Evolutionary conservation across 30 jellyfish, hydroid and myxozoan genomes (phyloP), one percentile per base, ranked within the genome.

Genomic region (Calvadosia cruxmelitensis): DNA sequence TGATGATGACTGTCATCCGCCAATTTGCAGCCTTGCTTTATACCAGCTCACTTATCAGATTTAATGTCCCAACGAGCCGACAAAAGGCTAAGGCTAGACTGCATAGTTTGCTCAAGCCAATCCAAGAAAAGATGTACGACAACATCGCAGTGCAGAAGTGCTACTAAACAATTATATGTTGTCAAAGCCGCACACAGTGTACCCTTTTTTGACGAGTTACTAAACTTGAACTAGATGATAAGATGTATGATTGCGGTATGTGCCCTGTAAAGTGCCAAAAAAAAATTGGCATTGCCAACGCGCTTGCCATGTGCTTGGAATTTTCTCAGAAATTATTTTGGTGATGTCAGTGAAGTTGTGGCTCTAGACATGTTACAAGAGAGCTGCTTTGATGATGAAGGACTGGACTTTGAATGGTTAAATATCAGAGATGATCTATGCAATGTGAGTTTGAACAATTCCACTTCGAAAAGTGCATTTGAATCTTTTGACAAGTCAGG

Each of bases 101-200:
- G n/a, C n/a, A n/a, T n/a, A n/a, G n/a, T n/a, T n/a, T n/a, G n/a
- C n/a, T n/a, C n/a, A n/a, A n/a, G n/a, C n/a, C n/a, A n/a, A n/a
- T n/a, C n/a, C n/a, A n/a, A n/a, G n/a, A n/a, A n/a, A n/a, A n/a
- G n/a, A n/a, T n/a, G n/a, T n/a, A n/a, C n/a, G n/a, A n/a, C n/a
- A n/a, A n/a, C n/a, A n/a, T n/a, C n/a, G n/a, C n/a, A n/a, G n/a
- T n/a, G n/a, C n/a, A n/a, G n/a, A n/a, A n/a, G n/a, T n/a, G n/a
- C 24, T 0, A n/a, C 24, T 48, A 78, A 27, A 64, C 78, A 20
- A 64, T 75, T 5, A 64, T 75, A 13, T 75, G 27, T 50, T 64
- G 71, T 66, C 78, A 75, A 66, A 64, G 75, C 28, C 42, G 72
- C 31, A 28, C 34, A 63, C 85, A 75, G 57, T 36, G 72, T 64